Conservation (phyloP, 2,797 vertebrate species). For the Otus scops region DNA sequence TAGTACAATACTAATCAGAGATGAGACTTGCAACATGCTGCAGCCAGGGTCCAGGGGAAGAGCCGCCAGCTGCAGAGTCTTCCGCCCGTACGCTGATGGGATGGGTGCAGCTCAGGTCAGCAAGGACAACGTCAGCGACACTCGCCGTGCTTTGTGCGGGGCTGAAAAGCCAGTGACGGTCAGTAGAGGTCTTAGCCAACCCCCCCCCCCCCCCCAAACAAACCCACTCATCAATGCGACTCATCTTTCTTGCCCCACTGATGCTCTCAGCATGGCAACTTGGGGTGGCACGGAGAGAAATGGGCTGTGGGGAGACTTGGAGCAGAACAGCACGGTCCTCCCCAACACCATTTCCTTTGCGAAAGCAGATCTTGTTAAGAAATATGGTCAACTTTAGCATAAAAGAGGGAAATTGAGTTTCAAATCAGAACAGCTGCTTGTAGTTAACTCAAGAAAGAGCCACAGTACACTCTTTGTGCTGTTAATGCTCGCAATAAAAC, state of each 20-base stretch:
- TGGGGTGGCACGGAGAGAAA: background rate
- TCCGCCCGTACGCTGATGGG: background rate
- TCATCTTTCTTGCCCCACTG: background rate
- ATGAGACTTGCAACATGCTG: background rate
- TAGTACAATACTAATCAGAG: slow-evolving; percentile 41
- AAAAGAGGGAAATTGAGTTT: background rate
- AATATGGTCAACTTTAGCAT: background rate
- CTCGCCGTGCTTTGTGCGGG: background rate
- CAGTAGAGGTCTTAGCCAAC: background rate
- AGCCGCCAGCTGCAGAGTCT: slow-evolving; percentile 18
- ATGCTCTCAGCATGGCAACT: background rate
- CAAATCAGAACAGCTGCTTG: background rate
- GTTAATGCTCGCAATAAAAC: background rate
- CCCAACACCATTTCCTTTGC: background rate
- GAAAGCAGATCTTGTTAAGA: background rate
- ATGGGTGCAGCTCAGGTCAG: slow-evolving; percentile 5
- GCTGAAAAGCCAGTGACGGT: background rate
- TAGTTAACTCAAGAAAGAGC: slow-evolving; percentile 12
- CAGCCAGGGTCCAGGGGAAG: background rate
- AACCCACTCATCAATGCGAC: background rate
- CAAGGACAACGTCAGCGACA: background rate
- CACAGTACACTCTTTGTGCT: background rate
- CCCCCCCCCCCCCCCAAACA: accelerated
- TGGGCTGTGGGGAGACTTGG: accelerated
- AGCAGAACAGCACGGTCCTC: accelerated